Base-by-base conservation (phyloP, 2,888 invertebrate genomes). In the Tenthredo livida region DNA sequence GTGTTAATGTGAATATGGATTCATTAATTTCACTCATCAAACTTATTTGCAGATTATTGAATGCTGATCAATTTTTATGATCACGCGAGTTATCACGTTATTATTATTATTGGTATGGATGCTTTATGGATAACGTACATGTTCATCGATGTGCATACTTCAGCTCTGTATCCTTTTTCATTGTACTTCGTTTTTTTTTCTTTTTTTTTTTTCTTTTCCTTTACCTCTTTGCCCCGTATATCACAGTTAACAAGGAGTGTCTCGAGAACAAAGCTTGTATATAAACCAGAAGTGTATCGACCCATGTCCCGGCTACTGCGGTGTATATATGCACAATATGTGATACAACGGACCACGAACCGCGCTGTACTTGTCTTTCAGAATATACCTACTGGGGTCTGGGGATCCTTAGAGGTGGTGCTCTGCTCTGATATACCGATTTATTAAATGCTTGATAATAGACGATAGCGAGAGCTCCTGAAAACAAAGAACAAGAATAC, bases 381-480 rank as follows among this genome's bases (percentile, higher is more conserved):
- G 97, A 96, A 21, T 96, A 96, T 92, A 96, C 96, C n/a, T n/a
- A n/a, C n/a, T n/a, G n/a, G n/a, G n/a, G n/a, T n/a, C n/a, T 4
- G 98, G 98, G 43, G 96, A 97, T 94, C 97, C 98, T 6, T 96
- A 97, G 93, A 94, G 94, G 21, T 92, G 95, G 58, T 98, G 98
- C 33, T 17, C n/a, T n/a, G n/a, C n/a, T n/a, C n/a, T n/a, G n/a
- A n/a, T n/a, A n/a, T n/a, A n/a, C n/a, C n/a, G n/a, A n/a, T 21
- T 72, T 21, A 40, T 72, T 12, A n/a, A 43, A n/a, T 43, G 25
- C 72, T 21, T n/a, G n/a, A 40, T 21, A 72, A 40, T 40, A 43
- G n/a, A 72, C 37, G 25, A 29, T 29, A 29, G 29, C 29, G n/a
- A n/a, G n/a, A n/a, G n/a, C n/a, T n/a, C n/a, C n/a, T n/a, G n/a